Percentiles rank a stretch among this genome's conserved stretches.
phyloP scores from a whole-genome alignment of 2,888 invertebrate species.

The Serripes groenlandicus region DNA sequence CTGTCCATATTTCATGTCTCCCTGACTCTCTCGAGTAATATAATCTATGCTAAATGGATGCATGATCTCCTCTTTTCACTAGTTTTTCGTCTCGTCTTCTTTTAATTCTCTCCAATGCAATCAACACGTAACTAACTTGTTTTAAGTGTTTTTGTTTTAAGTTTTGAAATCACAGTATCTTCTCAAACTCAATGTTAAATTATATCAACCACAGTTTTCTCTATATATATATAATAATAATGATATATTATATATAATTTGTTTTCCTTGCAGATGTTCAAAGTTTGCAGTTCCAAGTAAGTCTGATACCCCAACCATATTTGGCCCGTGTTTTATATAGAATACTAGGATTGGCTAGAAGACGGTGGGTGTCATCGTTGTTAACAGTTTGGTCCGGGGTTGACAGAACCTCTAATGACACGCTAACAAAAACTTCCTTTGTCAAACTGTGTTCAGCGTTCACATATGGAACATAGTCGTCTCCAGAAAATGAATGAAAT shows the following conservation, averaged over 20 bases:
- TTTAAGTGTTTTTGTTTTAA: too few relatives aligned
- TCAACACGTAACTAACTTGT: too few relatives aligned
- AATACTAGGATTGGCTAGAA: background rate
- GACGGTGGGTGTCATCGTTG: slow-evolving; percentile 30
- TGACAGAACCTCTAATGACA: slow-evolving; percentile 49
- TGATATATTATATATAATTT: too few relatives aligned
- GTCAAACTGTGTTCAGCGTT: slow-evolving; percentile 17
- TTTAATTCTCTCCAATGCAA: too few relatives aligned
- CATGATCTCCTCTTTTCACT: too few relatives aligned
- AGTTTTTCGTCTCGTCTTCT: too few relatives aligned
- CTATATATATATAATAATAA: too few relatives aligned
- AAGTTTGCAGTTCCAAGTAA: background rate
- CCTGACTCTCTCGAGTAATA: slow-evolving; percentile 38
- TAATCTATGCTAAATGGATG: slow-evolving; percentile 70
- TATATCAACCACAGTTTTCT: too few relatives aligned
- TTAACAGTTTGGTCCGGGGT: slow-evolving; percentile 38
- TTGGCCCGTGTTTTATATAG: background rate
- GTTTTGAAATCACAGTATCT: too few relatives aligned
- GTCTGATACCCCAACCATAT: background rate
- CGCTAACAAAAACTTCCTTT: slow-evolving; percentile 21
- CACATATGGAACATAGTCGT: background rate
- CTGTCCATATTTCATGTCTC: background rate
- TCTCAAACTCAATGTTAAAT: too few relatives aligned
- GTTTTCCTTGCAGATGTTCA: too few relatives aligned
- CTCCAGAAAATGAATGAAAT: too few relatives aligned